Conservation (phyloP, 2,113 vertebrate genomes). For the Nerophis lumbriciformis region DNA sequence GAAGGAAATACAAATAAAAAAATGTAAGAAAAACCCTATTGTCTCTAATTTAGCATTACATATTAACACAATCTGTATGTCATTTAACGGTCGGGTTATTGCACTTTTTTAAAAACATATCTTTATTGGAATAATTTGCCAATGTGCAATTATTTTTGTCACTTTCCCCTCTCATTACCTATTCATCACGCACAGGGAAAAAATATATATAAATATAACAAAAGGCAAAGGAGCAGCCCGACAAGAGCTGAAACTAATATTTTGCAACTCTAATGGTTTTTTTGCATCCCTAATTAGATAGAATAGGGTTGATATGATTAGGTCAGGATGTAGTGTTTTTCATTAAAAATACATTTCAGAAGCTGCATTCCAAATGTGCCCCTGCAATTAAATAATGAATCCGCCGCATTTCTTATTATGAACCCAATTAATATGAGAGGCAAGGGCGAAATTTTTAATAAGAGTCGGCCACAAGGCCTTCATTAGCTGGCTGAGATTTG, state of each 20-base stretch:
- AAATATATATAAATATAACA: constrained; percentile 60
- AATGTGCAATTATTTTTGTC: constrained; percentile 94
- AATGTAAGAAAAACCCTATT: background rate
- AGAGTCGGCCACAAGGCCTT: constrained; percentile 90
- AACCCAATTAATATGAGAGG: constrained; percentile 93
- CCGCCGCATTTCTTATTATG: constrained; percentile 91
- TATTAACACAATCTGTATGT: background rate
- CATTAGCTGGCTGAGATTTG: constrained; percentile 74
- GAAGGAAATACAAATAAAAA: background rate
- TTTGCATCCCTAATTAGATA: constrained; percentile 99
- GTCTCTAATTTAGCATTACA: background rate
- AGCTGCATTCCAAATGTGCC: constrained; percentile 96
- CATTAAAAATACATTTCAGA: constrained; percentile 99
- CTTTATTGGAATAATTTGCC: constrained; percentile 94
- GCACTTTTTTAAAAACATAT: constrained; percentile 84
- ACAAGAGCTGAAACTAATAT: constrained; percentile 96
- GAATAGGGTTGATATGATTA: constrained; percentile 99
- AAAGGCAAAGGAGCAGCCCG: constrained; percentile 82
- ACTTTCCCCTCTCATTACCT: constrained; percentile 94
- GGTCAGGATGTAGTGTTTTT: constrained; percentile 99
- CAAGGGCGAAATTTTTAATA: constrained; percentile 92
- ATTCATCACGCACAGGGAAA: constrained; percentile 89
- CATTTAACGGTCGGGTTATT: constrained; percentile 85
- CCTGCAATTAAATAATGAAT: constrained; percentile 99
- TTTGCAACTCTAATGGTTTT: constrained; percentile 99